Conservation (phyloP, 2,888 invertebrate genomes). For the Tipula confusa region DNA sequence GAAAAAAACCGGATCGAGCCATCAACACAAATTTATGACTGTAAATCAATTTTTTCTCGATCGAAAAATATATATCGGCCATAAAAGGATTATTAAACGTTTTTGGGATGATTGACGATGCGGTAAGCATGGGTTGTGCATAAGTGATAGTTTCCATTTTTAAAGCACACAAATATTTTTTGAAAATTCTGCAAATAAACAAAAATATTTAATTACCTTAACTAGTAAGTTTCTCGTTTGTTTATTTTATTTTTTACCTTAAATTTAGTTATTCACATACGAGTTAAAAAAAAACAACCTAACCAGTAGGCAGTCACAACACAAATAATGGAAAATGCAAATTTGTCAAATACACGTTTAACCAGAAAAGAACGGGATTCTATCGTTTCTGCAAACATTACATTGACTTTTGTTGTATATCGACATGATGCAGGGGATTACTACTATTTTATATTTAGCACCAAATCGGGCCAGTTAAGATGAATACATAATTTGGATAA, state of each 20-base stretch:
- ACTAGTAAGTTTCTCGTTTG: no score
- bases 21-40: background rate
- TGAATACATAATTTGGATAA: no score
- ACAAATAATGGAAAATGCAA: background rate
- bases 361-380: background rate
- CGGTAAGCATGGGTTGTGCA: background rate
- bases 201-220: no score
- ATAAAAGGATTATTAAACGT: background rate
- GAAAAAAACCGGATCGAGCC: background rate
- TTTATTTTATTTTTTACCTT: background rate
- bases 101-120: background rate
- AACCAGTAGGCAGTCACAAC: background rate
- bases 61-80: background rate
- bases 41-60: background rate
- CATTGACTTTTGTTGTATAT: background rate
- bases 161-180: background rate
- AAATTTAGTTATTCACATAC: background rate
- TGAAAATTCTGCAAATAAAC: background rate
- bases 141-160: background rate
- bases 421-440: background rate
- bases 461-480: no score
- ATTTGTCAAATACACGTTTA: no score
- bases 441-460: background rate
- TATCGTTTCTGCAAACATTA: background rate
- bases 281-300: background rate